Evolutionary conservation across 2,797 vertebrate genomes (phyloP).

Genomic region (Sandelia bainsii): DNA sequence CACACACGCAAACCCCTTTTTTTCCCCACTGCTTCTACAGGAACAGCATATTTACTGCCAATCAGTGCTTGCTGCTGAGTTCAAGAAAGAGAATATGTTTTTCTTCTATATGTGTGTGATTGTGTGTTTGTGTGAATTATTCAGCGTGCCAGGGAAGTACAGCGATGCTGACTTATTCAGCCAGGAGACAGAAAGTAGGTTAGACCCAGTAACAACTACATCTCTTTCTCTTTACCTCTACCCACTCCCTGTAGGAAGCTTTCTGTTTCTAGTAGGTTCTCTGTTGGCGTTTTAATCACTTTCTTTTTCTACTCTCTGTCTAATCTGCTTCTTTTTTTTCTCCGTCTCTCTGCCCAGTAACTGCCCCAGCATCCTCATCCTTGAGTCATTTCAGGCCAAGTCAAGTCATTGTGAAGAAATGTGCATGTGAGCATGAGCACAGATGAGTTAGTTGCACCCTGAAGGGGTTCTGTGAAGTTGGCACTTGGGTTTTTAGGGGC

Average conservation of each 20-base stretch:
- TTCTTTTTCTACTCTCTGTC: neutral
- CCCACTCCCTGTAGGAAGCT: conserved; percentile 10
- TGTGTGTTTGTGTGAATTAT: conserved; percentile 76
- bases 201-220: conserved; percentile 60
- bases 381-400: conserved; percentile 50
- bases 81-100: conserved; percentile 47
- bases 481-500: conserved; percentile 40
- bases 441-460: conserved; percentile 59
- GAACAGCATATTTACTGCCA: conserved; percentile 68
- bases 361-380: conserved; percentile 41
- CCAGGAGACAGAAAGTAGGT: conserved; percentile 79
- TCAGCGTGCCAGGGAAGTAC: conserved; percentile 72
- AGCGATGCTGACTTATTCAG: conserved; percentile 75
- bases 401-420: conserved; percentile 65
- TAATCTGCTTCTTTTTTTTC: conserved; percentile 11
- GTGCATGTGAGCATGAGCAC: conserved; percentile 35
- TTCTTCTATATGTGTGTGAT: conserved; percentile 17
- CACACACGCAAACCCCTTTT: conserved; percentile 39
- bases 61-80: conserved; percentile 44
- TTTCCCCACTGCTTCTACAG: conserved; percentile 35
- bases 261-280: neutral
- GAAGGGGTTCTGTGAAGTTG: conserved; percentile 61
- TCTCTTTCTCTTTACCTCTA: conserved; percentile 20
- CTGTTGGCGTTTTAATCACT: neutral
- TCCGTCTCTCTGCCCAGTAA: conserved; percentile 35